phyloP scores from a whole-genome alignment of 2,113 vertebrate species.

The Pterocles burchelli region DNA sequence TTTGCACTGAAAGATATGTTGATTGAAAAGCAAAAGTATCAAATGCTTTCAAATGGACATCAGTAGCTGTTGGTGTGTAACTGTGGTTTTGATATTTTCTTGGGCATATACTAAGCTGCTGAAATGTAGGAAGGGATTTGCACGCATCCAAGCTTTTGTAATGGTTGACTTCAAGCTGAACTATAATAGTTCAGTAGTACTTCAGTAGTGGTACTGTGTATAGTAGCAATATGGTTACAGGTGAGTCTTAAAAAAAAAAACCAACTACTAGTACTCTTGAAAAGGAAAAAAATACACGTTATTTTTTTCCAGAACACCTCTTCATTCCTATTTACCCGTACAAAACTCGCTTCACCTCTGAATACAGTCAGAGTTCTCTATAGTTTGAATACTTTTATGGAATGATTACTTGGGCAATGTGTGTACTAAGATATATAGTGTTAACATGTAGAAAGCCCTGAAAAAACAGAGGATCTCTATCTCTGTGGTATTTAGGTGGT shows the following conservation, averaged over 20 bases:
- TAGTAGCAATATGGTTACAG: background rate
- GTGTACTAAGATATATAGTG: background rate
- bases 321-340: background rate
- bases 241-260: background rate
- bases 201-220: background rate
- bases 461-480: background rate
- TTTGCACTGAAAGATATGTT: slow-evolving; percentile 21
- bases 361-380: background rate
- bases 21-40: slow-evolving; percentile 13
- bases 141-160: background rate
- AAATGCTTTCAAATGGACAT: slow-evolving; percentile 26
- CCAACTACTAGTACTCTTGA: background rate
- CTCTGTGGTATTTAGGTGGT: background rate
- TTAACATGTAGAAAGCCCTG: background rate
- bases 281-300: background rate
- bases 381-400: background rate
- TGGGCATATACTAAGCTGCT: background rate
- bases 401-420: background rate
- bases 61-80: background rate
- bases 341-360: background rate
- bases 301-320: background rate
- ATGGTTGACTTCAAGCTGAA: background rate
- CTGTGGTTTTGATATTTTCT: background rate
- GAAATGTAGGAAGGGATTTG: background rate
- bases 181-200: background rate